Conservation (phyloP, 1,140 invertebrate species). For the Papilio machaon region DNA sequence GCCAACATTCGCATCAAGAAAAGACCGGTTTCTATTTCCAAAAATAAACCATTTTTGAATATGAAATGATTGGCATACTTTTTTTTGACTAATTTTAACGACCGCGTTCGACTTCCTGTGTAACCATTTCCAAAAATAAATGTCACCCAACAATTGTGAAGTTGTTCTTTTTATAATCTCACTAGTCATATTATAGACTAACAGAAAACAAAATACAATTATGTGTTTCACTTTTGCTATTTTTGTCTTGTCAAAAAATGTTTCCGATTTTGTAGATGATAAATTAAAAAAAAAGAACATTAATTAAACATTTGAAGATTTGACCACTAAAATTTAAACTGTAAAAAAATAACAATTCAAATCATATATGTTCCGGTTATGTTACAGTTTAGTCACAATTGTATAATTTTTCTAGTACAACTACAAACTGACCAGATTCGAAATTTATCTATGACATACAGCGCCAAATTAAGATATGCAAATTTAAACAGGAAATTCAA, state of each 20-base stretch:
- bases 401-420: neutral
- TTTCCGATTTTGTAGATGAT: too few relatives aligned
- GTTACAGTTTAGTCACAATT: too few relatives aligned
- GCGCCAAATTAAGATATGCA: neutral
- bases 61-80: neutral
- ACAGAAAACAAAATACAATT: too few relatives aligned
- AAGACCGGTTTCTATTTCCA: neutral
- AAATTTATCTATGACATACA: neutral
- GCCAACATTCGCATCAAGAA: neutral
- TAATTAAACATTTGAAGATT: too few relatives aligned
- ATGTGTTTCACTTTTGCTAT: too few relatives aligned
- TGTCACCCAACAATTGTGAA: neutral
- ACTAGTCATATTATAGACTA: neutral
- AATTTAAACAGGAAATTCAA: conserved; percentile 11
- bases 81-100: conserved; percentile 8
- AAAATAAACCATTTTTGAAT: neutral
- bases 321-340: too few relatives aligned
- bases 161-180: neutral
- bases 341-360: too few relatives aligned
- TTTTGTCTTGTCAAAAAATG: too few relatives aligned
- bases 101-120: neutral
- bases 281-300: too few relatives aligned
- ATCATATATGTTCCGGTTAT: too few relatives aligned
- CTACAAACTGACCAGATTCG: neutral
- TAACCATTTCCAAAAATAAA: neutral